These are phyloP conservation scores for Cylloceria caligata DNA, from an alignment of 2,888 invertebrate species.

Conservation along the genomic window DNA sequence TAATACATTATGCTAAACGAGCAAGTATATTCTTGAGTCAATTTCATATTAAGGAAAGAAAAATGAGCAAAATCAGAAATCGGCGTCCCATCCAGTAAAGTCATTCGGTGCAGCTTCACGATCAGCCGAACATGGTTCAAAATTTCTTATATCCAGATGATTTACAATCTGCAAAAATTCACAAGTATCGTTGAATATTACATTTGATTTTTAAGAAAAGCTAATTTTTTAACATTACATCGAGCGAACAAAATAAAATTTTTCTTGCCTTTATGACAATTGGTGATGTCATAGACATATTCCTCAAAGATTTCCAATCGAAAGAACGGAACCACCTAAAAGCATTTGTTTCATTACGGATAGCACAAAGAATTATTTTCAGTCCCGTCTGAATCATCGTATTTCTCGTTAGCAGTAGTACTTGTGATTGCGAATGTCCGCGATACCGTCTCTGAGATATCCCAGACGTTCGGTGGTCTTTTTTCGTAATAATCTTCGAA, in stretches of 20 bases:
- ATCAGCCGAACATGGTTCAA: conserved; percentile 93
- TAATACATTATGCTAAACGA: neutral
- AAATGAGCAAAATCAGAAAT: conserved; percentile 91
- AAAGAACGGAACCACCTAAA: conserved; percentile 95
- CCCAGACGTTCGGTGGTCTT: conserved; percentile 95
- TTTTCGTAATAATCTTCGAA: conserved; percentile 93
- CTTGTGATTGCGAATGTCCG: conserved; percentile 93
- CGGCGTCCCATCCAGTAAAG: conserved; percentile 94
- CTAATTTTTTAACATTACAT: neutral
- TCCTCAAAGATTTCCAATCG: conserved; percentile 92
- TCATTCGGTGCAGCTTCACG: conserved; percentile 93
- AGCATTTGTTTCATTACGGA: neutral
- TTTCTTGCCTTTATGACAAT: conserved; percentile 87
- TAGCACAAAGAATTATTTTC: too few species aligned
- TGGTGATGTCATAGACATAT: conserved; percentile 89
- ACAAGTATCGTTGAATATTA: neutral
- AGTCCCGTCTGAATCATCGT: neutral
- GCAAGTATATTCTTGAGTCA: neutral
- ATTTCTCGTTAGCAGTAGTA: conserved; percentile 82
- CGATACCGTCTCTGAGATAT: conserved; percentile 92
- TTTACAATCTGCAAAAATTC: conserved; percentile 84
- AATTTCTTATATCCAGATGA: conserved; percentile 92
- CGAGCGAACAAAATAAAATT: neutral
- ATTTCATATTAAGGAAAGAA: too few species aligned
- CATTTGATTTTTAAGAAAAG: conserved; percentile 12